Evolutionary conservation across 2,888 invertebrate species (phyloP).

Genomic region (Metacarcinus magister): DNA sequence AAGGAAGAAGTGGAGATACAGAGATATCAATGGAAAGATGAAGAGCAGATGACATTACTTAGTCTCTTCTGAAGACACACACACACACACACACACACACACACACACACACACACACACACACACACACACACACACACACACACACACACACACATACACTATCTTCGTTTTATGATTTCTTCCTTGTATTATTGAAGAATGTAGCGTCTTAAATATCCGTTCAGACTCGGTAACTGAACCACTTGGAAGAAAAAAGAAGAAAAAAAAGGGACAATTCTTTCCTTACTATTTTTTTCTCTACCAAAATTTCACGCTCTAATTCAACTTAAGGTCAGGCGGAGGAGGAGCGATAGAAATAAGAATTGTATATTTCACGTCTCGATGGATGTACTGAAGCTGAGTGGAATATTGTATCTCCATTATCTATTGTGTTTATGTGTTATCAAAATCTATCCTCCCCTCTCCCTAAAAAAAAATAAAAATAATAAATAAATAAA

Average conservation of each 20-base stretch:
- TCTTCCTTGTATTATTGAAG: background rate
- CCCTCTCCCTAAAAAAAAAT: too few relatives aligned
- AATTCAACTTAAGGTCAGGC: background rate
- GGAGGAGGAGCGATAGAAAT: background rate
- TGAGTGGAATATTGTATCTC: background rate
- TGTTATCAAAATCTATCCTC: background rate
- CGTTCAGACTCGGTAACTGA: background rate
- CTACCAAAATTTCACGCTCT: background rate
- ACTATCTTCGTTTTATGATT: background rate
- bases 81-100: slow-evolving; percentile 30
- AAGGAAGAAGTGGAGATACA: background rate
- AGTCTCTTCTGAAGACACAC: background rate
- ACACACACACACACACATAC: slow-evolving; percentile 1
- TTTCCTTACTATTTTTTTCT: background rate
- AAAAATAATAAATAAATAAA: too few relatives aligned
- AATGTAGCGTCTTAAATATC: background rate
- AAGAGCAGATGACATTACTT: background rate
- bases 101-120: slow-evolving; percentile 26
- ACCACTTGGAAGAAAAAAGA: background rate
- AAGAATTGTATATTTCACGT: background rate
- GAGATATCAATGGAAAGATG: background rate
- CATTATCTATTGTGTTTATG: background rate
- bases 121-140: slow-evolving; percentile 26
- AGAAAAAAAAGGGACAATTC: background rate
- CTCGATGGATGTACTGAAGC: background rate